Evolutionary conservation across 35 echinoderm and acorn worm species (phyloP).

Genomic region (Eucidaris tribuloides): DNA sequence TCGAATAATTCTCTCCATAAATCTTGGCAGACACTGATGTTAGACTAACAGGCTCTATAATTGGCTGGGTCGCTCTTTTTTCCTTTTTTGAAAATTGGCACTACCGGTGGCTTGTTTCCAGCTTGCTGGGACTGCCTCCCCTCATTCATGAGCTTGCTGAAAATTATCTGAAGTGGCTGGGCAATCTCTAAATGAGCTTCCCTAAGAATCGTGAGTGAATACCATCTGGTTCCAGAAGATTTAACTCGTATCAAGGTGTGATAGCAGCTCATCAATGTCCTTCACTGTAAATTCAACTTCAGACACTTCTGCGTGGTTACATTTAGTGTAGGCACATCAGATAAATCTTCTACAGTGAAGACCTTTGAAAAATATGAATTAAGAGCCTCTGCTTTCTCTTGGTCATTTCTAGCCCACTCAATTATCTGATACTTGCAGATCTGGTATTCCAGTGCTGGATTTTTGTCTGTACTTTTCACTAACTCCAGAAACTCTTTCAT

Average conservation of each 20-base stretch:
- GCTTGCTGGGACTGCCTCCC: not conserved
- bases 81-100: too few species aligned
- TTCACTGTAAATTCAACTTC: not conserved
- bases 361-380: slow-evolving; percentile 9
- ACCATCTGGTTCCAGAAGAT: slow-evolving; percentile 22
- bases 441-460: not conserved
- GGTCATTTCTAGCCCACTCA: not conserved
- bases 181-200: slow-evolving; percentile 15
- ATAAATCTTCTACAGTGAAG: not conserved
- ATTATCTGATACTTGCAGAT: not conserved
- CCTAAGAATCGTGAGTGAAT: slow-evolving; percentile 12
- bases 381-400: slow-evolving; percentile 15
- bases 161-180: not conserved
- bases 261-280: not conserved
- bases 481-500: slow-evolving; percentile 18
- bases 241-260: slow-evolving; percentile 10
- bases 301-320: too few species aligned
- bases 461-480: not conserved
- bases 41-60: too few species aligned
- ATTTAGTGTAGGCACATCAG: too few species aligned
- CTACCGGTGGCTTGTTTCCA: slow-evolving; percentile 45
- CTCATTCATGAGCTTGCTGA: slow-evolving; percentile 22
- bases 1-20: too few species aligned
- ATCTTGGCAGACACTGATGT: too few species aligned
- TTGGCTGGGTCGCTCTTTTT: too few species aligned